Evolutionary conservation across 1,140 invertebrate genomes (phyloP), one percentile per base, ranked within the genome.

Genomic region (Neodiprion lecontei): DNA sequence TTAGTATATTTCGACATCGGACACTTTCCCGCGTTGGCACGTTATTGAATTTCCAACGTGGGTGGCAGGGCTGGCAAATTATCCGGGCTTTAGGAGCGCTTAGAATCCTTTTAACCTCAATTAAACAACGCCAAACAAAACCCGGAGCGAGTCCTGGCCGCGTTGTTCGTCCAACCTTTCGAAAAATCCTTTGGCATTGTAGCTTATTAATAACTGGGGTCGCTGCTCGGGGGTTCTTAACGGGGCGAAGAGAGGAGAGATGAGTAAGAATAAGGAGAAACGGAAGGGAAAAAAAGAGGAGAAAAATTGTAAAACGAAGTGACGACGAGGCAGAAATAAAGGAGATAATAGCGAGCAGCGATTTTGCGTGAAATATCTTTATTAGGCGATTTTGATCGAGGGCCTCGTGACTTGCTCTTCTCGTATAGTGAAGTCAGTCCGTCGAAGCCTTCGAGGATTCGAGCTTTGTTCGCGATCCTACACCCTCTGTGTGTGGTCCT

Each of bases 71-170:
- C 10, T 14, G 21, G 21, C 70, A 48, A 71, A 71, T 71, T 71
- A 71, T 48, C 48, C 70, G 21, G 70, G n/a, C 48, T 71, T 71
- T 71, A 71, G 48, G 48, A 48, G 7, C 70, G 40, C n/a, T 71
- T 48, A 71, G 48, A 71, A 71, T 17, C 70, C 48, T 71, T 61
- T 71, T 47, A 71, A 11, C 70, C 70, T 49, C 70, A 48, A 71
- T 71, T 49, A 71, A 71, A 71, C 48, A 10, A 71, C 48, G 21
- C 21, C 70, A 47, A 71, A 49, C 70, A 71, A 71, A 17, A 17
- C 40, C 70, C 14, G 14, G 14, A 49, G 70, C n/a, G 7, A 7
- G 40, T 23, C 67, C 9, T 61, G 53, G 9, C 53, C n/a, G 67
- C 67, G 14, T 69, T 69, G 40, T 23, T 61, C n/a, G 11, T 61